Evolutionary conservation across 2,888 invertebrate species (phyloP).

Genomic region (Ophioninae sp.): DNA sequence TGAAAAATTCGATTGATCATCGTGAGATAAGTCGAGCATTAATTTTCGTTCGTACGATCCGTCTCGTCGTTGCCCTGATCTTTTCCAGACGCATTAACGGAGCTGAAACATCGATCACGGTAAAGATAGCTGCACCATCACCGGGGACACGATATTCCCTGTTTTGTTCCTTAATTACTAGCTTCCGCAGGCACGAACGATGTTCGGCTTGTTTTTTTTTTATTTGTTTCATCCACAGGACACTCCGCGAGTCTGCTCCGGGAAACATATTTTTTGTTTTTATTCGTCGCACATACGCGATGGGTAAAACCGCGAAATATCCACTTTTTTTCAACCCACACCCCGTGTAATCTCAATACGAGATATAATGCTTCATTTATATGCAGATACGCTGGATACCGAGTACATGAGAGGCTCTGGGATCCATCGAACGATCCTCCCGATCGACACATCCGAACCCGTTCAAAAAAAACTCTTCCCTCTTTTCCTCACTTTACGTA

Average conservation of each 20-base stretch:
- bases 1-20: background rate
- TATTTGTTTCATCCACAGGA: background rate
- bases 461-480: slow-evolving; percentile 1
- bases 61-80: background rate
- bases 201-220: slow-evolving; percentile 6
- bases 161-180: slow-evolving; percentile 36
- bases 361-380: slow-evolving; percentile 73
- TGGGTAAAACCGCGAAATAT: background rate
- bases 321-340: background rate
- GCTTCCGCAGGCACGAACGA: background rate
- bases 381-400: slow-evolving; percentile 73
- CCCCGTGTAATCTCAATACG: slow-evolving; percentile 41
- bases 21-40: background rate
- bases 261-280: slow-evolving; percentile 20
- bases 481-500: background rate
- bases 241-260: slow-evolving; percentile 5
- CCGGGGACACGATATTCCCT: background rate
- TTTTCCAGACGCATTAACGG: background rate
- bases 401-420: slow-evolving; percentile 23
- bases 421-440: background rate
- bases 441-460: slow-evolving; percentile 15
- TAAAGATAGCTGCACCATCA: background rate
- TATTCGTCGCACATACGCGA: background rate
- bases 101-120: slow-evolving; percentile 6
- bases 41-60: background rate